Conservation (phyloP, 2,888 invertebrate species). For the Diaprepes abbreviatus region DNA sequence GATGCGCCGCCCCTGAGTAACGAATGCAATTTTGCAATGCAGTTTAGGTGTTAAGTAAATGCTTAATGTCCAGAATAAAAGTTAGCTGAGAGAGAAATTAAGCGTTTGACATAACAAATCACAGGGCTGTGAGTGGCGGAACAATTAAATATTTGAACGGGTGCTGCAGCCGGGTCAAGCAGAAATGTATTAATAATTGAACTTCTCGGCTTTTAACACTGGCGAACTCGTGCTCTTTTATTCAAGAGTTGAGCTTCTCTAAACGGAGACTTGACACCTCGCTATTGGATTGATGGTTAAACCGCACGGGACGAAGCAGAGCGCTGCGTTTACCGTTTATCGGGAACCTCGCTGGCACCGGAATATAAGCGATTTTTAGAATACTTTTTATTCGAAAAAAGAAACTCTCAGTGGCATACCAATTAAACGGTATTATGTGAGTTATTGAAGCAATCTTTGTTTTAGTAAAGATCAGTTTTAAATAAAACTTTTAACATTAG, state of each 20-base stretch:
- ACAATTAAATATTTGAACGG: slow-evolving; percentile 69
- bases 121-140: slow-evolving; percentile 65
- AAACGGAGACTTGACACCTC: slow-evolving; percentile 69
- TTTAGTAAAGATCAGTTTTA: too few species aligned
- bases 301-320: slow-evolving; percentile 49
- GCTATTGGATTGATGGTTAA: slow-evolving; percentile 63
- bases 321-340: slow-evolving; percentile 36
- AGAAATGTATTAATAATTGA: slow-evolving; percentile 67
- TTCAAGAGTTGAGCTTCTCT: slow-evolving; percentile 67
- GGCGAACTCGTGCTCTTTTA: slow-evolving; percentile 68
- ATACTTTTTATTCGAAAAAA: not conserved
- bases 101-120: slow-evolving; percentile 65
- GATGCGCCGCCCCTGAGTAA: slow-evolving; percentile 17
- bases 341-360: not conserved
- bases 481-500: too few species aligned
- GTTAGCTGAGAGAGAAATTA: slow-evolving; percentile 60
- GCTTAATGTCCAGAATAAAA: slow-evolving; percentile 55
- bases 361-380: slow-evolving; percentile 26
- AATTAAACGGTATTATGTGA: too few species aligned
- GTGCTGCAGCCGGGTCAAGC: slow-evolving; percentile 66
- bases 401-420: not conserved
- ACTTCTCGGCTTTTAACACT: slow-evolving; percentile 68
- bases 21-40: slow-evolving; percentile 38
- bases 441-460: too few species aligned
- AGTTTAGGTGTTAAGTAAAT: slow-evolving; percentile 54